A percentile compares a stretch with the other conserved stretches of the same genome.
Evolutionary conservation across 2,888 invertebrate genomes (phyloP).

Genomic region (Hydroisotoma schaefferi): DNA sequence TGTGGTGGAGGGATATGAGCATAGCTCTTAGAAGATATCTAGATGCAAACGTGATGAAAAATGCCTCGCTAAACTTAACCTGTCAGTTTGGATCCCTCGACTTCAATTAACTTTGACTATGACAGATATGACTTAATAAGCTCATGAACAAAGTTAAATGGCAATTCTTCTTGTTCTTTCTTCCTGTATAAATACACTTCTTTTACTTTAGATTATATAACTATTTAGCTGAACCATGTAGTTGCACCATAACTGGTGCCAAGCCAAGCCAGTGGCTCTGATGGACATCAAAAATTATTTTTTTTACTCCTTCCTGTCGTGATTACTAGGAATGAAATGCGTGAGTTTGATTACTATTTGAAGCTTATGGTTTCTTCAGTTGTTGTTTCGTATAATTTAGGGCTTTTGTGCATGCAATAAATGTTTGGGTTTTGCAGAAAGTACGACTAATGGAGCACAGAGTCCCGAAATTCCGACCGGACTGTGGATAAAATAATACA

Average conservation of each 20-base stretch:
- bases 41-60: too few relatives aligned
- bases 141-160: constrained; percentile 7
- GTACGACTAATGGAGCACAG: too few relatives aligned
- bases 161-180: background rate
- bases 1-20: too few relatives aligned
- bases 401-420: too few relatives aligned
- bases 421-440: too few relatives aligned
- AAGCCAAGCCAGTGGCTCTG: too few relatives aligned
- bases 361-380: too few relatives aligned
- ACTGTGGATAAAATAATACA: too few relatives aligned
- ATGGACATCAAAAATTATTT: constrained; percentile 6
- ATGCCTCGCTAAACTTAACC: background rate
- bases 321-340: constrained; percentile 7
- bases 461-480: too few relatives aligned
- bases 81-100: background rate
- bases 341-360: background rate
- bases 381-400: too few relatives aligned
- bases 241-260: too few relatives aligned
- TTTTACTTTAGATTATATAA: background rate
- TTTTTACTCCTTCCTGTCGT: constrained; percentile 7
- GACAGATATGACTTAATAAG: constrained; percentile 12
- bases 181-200: background rate
- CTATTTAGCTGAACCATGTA: background rate
- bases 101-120: constrained; percentile 5
- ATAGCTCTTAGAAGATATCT: too few relatives aligned